Percentiles rank a stretch among this genome's conserved stretches.
phyloP scores from a whole-genome alignment of 2,888 invertebrate genomes.

The Drosophila bunnanda region DNA sequence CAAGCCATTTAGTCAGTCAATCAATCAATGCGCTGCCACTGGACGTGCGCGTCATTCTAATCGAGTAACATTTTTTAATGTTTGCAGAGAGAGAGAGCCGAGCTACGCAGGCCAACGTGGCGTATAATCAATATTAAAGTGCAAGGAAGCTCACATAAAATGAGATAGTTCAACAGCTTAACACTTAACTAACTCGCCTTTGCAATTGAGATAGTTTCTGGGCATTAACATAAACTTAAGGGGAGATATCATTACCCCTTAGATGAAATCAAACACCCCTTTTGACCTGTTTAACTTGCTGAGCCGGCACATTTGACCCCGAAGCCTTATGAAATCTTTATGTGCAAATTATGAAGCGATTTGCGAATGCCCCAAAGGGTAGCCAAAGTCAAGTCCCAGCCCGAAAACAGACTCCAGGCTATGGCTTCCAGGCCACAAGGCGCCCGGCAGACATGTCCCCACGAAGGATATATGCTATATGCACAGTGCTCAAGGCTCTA shows the following conservation, averaged over 20 bases:
- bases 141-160: neutral
- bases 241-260: slow-evolving; percentile 1
- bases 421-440: slow-evolving; percentile 37
- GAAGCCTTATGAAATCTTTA: slow-evolving; percentile 23
- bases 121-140: slow-evolving; percentile 36
- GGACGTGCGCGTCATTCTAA: slow-evolving; percentile 71
- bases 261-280: neutral
- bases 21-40: slow-evolving; percentile 63
- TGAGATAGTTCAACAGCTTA: slow-evolving; percentile 4
- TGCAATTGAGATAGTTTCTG: slow-evolving; percentile 30
- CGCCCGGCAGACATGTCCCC: slow-evolving; percentile 57
- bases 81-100: slow-evolving; percentile 41
- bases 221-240: slow-evolving; percentile 28
- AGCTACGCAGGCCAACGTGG: slow-evolving; percentile 19
- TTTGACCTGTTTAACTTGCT: slow-evolving; percentile 1
- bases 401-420: slow-evolving; percentile 23
- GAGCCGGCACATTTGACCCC: slow-evolving; percentile 15
- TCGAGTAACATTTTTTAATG: slow-evolving; percentile 66
- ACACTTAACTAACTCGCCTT: slow-evolving; percentile 5
- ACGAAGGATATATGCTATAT: slow-evolving; percentile 50
- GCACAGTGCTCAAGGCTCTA: slow-evolving; percentile 49
- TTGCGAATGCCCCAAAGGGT: slow-evolving; percentile 27
- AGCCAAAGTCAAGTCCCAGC: slow-evolving; percentile 35
- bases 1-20: slow-evolving; percentile 77
- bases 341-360: slow-evolving; percentile 52